Evolutionary conservation across 2,888 invertebrate genomes (phyloP).

Genomic region (Xiphydria camelus): DNA sequence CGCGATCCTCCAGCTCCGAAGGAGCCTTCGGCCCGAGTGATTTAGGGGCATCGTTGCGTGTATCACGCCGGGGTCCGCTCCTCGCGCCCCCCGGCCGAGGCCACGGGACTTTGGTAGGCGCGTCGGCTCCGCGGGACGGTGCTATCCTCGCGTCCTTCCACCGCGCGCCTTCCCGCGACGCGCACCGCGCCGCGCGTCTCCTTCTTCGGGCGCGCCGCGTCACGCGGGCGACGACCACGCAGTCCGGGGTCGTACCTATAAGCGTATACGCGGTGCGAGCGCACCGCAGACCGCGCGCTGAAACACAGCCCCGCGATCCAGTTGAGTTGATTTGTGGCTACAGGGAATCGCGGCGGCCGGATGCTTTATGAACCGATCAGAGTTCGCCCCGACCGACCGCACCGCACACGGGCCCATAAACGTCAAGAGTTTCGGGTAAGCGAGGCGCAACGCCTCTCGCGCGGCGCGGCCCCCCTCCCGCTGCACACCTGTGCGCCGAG

Average conservation of each 20-base stretch:
- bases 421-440: conserved; percentile 38
- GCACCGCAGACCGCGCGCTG: conserved; percentile 6
- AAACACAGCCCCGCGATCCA: conserved; percentile 19
- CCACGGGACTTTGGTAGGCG: too few species aligned
- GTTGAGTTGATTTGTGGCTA: conserved; percentile 48
- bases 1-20: conserved; percentile 23
- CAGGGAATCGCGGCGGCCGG: conserved; percentile 34
- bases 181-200: too few species aligned
- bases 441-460: conserved; percentile 21
- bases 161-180: too few species aligned
- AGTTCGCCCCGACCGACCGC: conserved; percentile 31
- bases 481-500: background rate
- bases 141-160: too few species aligned
- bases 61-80: conserved; percentile 49
- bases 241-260: too few species aligned
- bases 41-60: conserved; percentile 55
- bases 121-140: too few species aligned
- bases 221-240: too few species aligned
- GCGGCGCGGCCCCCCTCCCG: background rate
- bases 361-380: conserved; percentile 51
- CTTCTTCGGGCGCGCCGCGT: too few species aligned
- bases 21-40: conserved; percentile 42
- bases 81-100: too few species aligned
- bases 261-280: conserved; percentile 4
- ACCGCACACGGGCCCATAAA: conserved; percentile 44